Evolutionary conservation across 2,888 invertebrate species (phyloP).

Genomic region (Ectemnius lituratus): DNA sequence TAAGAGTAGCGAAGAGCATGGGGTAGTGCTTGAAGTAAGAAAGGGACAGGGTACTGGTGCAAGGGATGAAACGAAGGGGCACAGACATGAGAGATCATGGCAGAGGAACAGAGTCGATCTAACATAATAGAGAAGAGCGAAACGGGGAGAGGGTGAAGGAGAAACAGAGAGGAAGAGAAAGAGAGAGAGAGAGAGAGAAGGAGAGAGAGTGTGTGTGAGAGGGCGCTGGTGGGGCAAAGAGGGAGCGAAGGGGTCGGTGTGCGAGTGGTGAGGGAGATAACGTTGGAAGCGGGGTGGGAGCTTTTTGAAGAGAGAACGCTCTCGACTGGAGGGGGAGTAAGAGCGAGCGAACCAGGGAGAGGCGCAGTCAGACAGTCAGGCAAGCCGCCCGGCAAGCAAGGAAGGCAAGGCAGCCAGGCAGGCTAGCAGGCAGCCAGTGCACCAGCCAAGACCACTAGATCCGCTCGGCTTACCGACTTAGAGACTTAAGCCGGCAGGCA

Average conservation of each 20-base stretch:
- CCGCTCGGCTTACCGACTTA: slow-evolving; percentile 76
- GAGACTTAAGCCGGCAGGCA: slow-evolving; percentile 76
- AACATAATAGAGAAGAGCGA: slow-evolving; percentile 27
- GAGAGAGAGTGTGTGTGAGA: slow-evolving; percentile 32
- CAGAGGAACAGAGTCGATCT: slow-evolving; percentile 17
- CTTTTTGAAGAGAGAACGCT: slow-evolving; percentile 58
- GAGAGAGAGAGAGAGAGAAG: slow-evolving; percentile 42
- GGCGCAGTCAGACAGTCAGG: slow-evolving; percentile 75
- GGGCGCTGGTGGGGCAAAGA: slow-evolving; percentile 19
- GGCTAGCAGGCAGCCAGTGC: slow-evolving; percentile 78
- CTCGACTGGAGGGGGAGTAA: slow-evolving; percentile 60
- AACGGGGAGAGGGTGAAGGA: slow-evolving; percentile 21
- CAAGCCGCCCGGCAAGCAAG: slow-evolving; percentile 71
- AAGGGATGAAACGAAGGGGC: slow-evolving; percentile 35
- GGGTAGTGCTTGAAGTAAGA: slow-evolving; percentile 15
- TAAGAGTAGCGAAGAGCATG: slow-evolving; percentile 17
- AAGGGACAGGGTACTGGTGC: not conserved
- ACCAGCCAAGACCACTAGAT: slow-evolving; percentile 75
- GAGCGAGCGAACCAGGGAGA: slow-evolving; percentile 68
- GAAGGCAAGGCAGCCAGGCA: slow-evolving; percentile 75
- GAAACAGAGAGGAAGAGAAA: slow-evolving; percentile 41
- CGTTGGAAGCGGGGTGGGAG: slow-evolving; percentile 58
- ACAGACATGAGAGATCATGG: slow-evolving; percentile 44
- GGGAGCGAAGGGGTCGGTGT: slow-evolving; percentile 47
- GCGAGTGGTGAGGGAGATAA: slow-evolving; percentile 56